Base-by-base conservation (phyloP, 2,113 vertebrate genomes). In the Odocoileus virginianus region DNA sequence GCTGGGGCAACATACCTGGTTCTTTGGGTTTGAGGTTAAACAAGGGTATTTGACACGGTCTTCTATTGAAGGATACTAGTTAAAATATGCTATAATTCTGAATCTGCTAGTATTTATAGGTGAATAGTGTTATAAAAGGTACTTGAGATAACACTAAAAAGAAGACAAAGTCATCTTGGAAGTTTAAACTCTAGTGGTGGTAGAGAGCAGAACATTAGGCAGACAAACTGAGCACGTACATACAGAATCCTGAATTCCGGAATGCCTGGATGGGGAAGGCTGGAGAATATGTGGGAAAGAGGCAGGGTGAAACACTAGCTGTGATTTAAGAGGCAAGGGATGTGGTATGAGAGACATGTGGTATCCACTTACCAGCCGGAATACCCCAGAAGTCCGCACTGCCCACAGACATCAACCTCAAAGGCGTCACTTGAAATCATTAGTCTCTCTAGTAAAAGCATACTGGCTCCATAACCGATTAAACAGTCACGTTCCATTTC, bases 341-440 rank as follows among this genome's bases (percentile, higher is more conserved):
- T 54, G 43, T 43, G 78, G 47, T 61, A 79, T 8, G 40, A 88
- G 88, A 91, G 85, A 64, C 88, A 92, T 45, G 79, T 28, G 47
- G 89, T 43, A 27, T 87, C 57, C 97, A 98, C 99, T 99, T 98
- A 99, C 99, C 99, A 99, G 81, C 99, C 99, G 0, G 99, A 99
- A 97, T 99, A 99, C 36, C 99, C 99, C 96, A 99, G 98, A 98
- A 99, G 99, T 93, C 99, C 99, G 64, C 99, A 99, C 97, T 99
- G 99, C 40, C 99, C 99, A 36, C 99, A 99, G 82, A 99, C 99
- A 30, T 99, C 99, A 96, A 99, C 99, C 98, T 99, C 99, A 83
- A 99, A 99, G 91, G 99, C 99, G 52, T 99, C 99, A 15, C 99
- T 99, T 98, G 99, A 99, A 98, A 99, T 99, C 99, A 99, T 99